These are phyloP conservation scores for Acomys russatus DNA, from an alignment of 2,797 vertebrate species.

Conservation along the genomic window DNA sequence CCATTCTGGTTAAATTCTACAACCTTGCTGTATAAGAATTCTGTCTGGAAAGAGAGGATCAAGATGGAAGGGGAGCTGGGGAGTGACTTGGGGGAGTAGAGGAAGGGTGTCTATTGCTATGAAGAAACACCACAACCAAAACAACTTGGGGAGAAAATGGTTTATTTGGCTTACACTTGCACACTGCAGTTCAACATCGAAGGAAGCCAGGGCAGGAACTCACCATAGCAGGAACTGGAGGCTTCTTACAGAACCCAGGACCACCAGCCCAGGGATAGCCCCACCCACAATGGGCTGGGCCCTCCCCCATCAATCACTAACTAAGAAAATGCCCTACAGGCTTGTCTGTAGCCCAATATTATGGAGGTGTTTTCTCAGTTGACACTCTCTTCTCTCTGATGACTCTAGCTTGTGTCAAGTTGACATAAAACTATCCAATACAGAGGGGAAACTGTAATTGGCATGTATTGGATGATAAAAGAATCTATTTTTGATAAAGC, in stretches of 20 bases:
- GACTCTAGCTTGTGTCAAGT: background rate
- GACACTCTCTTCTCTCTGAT: background rate
- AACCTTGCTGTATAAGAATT: background rate
- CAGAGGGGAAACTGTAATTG: background rate
- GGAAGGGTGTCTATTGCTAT: background rate
- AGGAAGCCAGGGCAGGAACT: background rate
- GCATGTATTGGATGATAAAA: background rate
- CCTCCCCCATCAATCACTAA: background rate
- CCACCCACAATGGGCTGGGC: background rate
- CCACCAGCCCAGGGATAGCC: background rate
- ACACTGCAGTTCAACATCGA: background rate
- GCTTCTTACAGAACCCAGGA: background rate
- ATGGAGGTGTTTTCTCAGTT: background rate
- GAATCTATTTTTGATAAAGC: background rate
- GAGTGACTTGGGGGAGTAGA: background rate
- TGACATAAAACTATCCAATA: background rate
- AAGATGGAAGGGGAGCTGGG: too few species aligned
- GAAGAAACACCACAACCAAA: background rate
- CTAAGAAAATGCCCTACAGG: background rate
- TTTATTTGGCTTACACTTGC: background rate
- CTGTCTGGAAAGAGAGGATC: background rate
- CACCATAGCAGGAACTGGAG: background rate
- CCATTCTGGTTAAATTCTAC: slow-evolving; percentile 61
- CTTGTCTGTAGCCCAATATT: background rate
- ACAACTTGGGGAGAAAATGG: background rate